Base-by-base conservation (phyloP, 1,140 invertebrate genomes). In the Teleogryllus occipitalis region DNA sequence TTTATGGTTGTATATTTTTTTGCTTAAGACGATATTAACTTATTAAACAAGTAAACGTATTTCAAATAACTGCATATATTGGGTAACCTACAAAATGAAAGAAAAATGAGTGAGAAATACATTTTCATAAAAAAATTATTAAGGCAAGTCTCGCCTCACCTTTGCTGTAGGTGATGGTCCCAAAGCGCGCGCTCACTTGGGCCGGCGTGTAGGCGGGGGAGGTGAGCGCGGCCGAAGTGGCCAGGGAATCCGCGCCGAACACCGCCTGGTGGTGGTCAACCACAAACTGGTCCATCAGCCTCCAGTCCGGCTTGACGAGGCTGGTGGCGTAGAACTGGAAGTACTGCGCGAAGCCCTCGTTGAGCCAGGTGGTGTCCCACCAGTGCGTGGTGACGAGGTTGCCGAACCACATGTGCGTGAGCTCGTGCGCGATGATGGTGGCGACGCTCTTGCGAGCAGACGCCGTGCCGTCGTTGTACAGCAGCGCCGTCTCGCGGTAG, bases 151-250 rank as follows among this genome's bases (percentile, higher is more conserved):
- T 39, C 27, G 27, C 27, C 85, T 86, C 84, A 90, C 90, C 87
- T 87, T 95, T 95, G 18, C 86, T 85, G 81, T 95, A 95, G 15
- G 91, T 93, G 54, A 94, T 93, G 2, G 84, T 84, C 83, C 93
- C 91, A 84, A 94, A 94, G 65, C 91, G 89, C 76, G 87, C 85
- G 18, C 84, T 85, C 48, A 95, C 90, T 84, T 92, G 88, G 22
- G 85, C 84, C 48, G 88, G 88, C 81, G 76, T 84, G 0, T 0
- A 83, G 83, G 85, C 83, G 15, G 83, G 78, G 47, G 84, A 83
- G 75, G 83, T 87, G 81, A 87, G 84, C 0, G 86, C 79, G 47
- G 84, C 83, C 10, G 84, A 77, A 18, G 78, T 78, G 7, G 47
- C 8, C 1, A 79, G 80, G 3, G 82, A 81, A 78, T 87, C 87